Evolutionary conservation across 2,888 invertebrate genomes (phyloP), one percentile per base, ranked within the genome.

Genomic region (Salticus scenicus): DNA sequence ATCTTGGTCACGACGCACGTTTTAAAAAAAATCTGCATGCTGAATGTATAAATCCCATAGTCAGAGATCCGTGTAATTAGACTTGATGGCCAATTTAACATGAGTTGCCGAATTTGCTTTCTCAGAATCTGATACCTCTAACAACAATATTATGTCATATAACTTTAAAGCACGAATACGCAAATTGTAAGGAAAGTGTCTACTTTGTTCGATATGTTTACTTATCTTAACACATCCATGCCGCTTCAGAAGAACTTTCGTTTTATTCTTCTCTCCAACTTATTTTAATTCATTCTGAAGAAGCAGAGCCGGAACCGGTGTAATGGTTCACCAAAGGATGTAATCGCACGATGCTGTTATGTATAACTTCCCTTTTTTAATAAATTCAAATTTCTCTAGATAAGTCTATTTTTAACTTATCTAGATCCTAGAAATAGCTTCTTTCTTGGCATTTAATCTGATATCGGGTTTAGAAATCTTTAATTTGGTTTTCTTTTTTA

Each of bases 31-130:
- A 47, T 47, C 12, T 24, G 57, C 20, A n/a, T 57, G 4, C 2
- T 24, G 12, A 12, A 24, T 57, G 12, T 24, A 57, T 57, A 57
- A 57, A 57, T 57, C 57, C 2, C 12, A 57, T 12, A 57, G 5
- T 5, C 57, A 57, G 57, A 57, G 14, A 57, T 57, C 57, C 57
- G 57, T 57, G 57, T n/a, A 57, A 57, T 57, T 57, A 57, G 57
- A 5, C 24, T 57, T 24, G 57, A 57, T 57, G 57, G 57, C 57
- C 57, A 57, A 57, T 57, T 57, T 57, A 57, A 57, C 57, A 57
- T 57, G 57, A 57, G 24, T 57, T 24, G 24, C 14, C 2, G 24
- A 20, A 5, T 7, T 57, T 12, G 2, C 24, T 57, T n/a, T 57
- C 57, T 24, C 5, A 57, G 57, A 57, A 57, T 24, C 17, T 57